Evolutionary conservation across 2,113 vertebrate genomes (phyloP).

Genomic region (Leucopternis melanops): DNA sequence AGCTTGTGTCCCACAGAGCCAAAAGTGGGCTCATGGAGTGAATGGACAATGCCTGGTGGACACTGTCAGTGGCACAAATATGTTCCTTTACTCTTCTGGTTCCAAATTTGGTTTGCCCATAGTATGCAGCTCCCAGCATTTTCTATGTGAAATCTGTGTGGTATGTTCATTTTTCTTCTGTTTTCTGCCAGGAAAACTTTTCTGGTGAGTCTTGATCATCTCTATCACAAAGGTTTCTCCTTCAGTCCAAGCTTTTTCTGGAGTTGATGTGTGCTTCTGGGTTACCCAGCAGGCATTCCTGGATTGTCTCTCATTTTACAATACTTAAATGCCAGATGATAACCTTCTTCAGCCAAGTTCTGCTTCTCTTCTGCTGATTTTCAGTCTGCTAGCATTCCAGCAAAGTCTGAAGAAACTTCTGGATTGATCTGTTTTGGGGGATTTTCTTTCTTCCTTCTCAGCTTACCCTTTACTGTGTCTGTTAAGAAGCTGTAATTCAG

Average conservation of each 20-base stretch:
- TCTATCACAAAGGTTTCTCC: neutral
- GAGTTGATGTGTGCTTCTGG: neutral
- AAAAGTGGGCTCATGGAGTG: no score
- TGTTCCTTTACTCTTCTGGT: neutral
- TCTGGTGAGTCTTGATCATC: neutral
- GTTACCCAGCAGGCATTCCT: neutral
- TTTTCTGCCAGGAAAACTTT: neutral
- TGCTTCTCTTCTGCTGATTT: neutral
- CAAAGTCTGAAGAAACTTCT: neutral
- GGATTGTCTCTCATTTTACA: neutral
- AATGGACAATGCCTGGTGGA: no score
- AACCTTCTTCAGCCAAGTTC: neutral
- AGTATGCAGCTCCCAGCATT: neutral
- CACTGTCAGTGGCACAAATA: neutral
- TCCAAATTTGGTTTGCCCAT: neutral
- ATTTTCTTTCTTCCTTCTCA: neutral
- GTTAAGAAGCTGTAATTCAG: neutral
- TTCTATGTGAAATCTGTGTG: neutral
- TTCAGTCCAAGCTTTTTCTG: neutral
- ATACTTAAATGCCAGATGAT: neutral
- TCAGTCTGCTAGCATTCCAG: neutral
- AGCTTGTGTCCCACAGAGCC: neutral
- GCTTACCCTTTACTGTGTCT: neutral
- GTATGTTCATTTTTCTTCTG: neutral
- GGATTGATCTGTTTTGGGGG: neutral